These are phyloP conservation scores for Lytechinus pictus DNA, from an alignment of 35 echinoderm and acorn worm genomes.

Conservation along the genomic window DNA sequence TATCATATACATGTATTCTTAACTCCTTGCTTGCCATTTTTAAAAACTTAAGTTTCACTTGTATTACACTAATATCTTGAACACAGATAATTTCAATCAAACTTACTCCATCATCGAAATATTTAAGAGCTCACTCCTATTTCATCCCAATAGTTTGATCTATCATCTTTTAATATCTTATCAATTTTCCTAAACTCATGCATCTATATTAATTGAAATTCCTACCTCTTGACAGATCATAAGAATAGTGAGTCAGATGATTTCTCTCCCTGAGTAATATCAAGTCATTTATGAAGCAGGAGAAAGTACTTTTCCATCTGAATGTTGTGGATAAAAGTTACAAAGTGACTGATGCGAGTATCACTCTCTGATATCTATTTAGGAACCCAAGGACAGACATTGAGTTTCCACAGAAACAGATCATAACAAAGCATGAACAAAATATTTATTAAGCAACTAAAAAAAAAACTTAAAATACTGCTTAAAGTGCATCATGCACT, in stretches of 20 bases:
- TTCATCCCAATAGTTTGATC: neutral
- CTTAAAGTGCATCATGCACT: constrained; percentile 2
- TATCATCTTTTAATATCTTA: neutral
- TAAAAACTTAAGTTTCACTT: no score
- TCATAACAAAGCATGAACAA: neutral
- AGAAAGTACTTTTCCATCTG: constrained; percentile 18
- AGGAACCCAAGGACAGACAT: neutral
- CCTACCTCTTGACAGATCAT: neutral
- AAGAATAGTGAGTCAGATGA: neutral
- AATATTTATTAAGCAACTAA: neutral
- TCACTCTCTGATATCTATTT: neutral
- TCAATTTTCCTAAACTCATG: neutral
- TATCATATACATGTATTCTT: no score
- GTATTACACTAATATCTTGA: no score
- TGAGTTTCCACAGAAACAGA: neutral
- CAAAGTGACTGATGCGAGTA: neutral
- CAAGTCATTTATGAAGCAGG: neutral
- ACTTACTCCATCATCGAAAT: neutral
- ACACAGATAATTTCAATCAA: neutral
- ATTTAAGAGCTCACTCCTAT: neutral
- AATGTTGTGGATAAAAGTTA: neutral
- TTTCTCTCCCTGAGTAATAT: neutral
- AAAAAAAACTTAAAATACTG: neutral
- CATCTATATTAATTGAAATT: neutral
- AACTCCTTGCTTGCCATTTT: no score